phyloP scores from a whole-genome alignment of 2,113 vertebrate genomes.

The Carassius carassius region DNA sequence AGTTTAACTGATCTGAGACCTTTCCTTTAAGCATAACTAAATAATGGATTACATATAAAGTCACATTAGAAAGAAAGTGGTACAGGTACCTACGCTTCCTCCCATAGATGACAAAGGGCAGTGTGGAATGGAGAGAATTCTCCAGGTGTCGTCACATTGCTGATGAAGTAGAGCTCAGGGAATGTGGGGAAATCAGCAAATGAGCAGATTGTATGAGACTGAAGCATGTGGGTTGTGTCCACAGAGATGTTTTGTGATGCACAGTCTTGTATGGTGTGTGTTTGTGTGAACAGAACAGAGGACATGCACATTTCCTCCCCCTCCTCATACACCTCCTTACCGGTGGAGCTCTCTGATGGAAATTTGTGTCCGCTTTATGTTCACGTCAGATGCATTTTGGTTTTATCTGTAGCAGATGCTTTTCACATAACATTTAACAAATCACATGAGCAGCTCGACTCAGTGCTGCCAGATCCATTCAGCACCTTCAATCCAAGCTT shows the following conservation, averaged over 20 bases:
- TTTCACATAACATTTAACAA: conserved; percentile 68
- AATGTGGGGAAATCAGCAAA: conserved; percentile 65
- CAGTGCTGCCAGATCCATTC: conserved; percentile 16
- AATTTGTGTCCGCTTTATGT: conserved; percentile 70
- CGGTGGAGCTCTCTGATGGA: conserved; percentile 75
- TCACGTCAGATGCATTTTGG: conserved; percentile 73
- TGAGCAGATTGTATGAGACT: conserved; percentile 78
- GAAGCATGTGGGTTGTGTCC: conserved; percentile 76
- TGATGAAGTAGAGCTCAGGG: conserved; percentile 25
- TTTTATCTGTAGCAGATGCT: conserved; percentile 65
- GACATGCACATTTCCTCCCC: not conserved
- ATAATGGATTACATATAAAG: not conserved
- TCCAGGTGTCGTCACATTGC: conserved; percentile 12
- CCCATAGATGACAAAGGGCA: not conserved
- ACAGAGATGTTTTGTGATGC: conserved; percentile 75
- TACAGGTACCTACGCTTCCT: not conserved
- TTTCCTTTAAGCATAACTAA: not conserved
- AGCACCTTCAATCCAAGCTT: not conserved
- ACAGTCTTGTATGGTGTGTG: conserved; percentile 59
- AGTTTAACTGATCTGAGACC: not conserved
- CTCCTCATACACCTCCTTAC: conserved; percentile 65
- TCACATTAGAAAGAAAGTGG: not conserved
- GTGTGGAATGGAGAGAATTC: conserved; percentile 2
- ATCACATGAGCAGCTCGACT: conserved; percentile 45
- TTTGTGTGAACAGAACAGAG: conserved; percentile 6